Conservation (phyloP, 2,797 vertebrate species). For the Macropodus opercularis region DNA sequence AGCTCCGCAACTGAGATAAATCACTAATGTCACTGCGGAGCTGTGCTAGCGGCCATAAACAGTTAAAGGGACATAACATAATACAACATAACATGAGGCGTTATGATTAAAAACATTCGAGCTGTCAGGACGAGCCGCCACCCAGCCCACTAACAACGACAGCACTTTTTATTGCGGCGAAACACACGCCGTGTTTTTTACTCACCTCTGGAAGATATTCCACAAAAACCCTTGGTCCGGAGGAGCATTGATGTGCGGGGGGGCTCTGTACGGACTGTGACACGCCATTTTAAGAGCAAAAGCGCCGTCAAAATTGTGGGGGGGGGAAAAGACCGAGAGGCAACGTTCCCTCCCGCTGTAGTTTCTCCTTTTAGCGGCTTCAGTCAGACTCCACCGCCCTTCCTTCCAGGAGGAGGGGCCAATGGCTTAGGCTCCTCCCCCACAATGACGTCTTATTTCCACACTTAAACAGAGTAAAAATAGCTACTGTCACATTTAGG, state of each 20-base stretch:
- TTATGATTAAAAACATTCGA: constrained; percentile 2
- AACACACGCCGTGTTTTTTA: constrained; percentile 15
- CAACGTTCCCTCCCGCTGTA: constrained; percentile 32
- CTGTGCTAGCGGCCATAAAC: background rate
- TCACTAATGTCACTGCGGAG: constrained; percentile 13
- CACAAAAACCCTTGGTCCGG: constrained; percentile 84
- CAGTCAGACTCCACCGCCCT: constrained; percentile 41
- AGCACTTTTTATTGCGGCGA: constrained; percentile 41
- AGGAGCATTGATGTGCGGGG: constrained; percentile 73
- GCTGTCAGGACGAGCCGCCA: constrained; percentile 15
- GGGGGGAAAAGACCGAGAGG: background rate
- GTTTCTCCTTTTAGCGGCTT: constrained; percentile 43
- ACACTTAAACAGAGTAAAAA: constrained; percentile 23
- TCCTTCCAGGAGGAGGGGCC: constrained; percentile 74
- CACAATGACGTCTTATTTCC: constrained; percentile 61
- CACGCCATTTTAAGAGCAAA: constrained; percentile 81
- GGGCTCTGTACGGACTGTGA: constrained; percentile 82
- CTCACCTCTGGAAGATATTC: constrained; percentile 89
- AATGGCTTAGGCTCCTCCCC: constrained; percentile 58
- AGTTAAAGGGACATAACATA: no score
- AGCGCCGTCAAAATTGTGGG: constrained; percentile 3
- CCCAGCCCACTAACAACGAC: constrained; percentile 26
- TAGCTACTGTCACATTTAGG: constrained; percentile 8
- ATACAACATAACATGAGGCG: background rate
- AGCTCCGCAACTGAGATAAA: constrained; percentile 35